A percentile compares a stretch with the other conserved stretches of the same genome.
Conservation (phyloP, 2,888 invertebrate genomes). For the Luperina testacea region DNA sequence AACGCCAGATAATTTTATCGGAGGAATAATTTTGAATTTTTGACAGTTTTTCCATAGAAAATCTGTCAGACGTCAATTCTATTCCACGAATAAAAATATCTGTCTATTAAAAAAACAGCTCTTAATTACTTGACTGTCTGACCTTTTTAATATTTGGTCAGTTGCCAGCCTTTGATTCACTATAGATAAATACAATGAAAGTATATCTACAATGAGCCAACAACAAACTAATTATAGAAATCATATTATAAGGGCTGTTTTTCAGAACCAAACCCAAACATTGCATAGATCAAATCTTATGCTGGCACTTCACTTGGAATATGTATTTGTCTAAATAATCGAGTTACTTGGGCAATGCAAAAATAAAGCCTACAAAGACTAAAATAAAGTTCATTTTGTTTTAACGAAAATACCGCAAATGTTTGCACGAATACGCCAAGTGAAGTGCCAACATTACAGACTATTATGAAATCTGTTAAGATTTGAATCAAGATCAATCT, state of each 20-base stretch:
- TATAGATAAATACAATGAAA: neutral
- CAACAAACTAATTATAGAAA: neutral
- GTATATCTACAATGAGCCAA: conserved; percentile 11
- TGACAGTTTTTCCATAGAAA: no score
- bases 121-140: neutral
- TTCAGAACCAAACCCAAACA: neutral
- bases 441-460: neutral
- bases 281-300: neutral
- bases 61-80: no score
- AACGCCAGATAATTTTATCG: no score
- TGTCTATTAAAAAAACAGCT: no score
- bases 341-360: neutral
- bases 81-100: no score
- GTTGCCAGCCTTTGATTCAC: neutral
- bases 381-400: neutral
- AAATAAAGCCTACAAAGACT: neutral
- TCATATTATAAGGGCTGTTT: neutral
- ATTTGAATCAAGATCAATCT: neutral
- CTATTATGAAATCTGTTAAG: neutral
- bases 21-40: no score
- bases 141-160: neutral
- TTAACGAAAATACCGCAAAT: neutral
- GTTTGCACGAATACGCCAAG: neutral
- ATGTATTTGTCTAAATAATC: neutral
- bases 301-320: neutral